Evolutionary conservation across 1,140 invertebrate species (phyloP).

Genomic region (Drosophila tani): DNA sequence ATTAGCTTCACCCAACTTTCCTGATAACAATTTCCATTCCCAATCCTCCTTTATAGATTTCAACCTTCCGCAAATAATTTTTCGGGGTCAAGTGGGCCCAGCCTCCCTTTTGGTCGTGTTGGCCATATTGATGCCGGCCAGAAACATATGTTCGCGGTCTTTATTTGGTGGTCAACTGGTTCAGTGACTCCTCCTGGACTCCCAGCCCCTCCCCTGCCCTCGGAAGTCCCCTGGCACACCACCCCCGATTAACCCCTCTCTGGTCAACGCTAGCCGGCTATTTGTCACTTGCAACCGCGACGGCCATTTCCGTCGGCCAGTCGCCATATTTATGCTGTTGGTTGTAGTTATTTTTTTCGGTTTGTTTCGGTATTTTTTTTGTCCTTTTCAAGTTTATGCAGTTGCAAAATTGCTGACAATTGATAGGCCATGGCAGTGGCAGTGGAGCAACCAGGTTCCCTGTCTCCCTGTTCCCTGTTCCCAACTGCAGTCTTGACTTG

Average conservation of each 20-base stretch:
- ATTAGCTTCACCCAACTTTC: no score
- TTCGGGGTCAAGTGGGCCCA: conserved; percentile 15
- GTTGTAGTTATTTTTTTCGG: conserved; percentile 33
- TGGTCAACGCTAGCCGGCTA: conserved; percentile 57
- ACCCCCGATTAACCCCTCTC: conserved; percentile 6
- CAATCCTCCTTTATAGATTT: background rate
- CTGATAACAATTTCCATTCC: background rate
- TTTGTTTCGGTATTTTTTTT: conserved; percentile 6
- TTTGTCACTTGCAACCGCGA: conserved; percentile 81
- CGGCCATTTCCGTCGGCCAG: conserved; percentile 63
- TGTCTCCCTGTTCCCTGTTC: background rate
- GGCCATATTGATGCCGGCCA: conserved; percentile 48
- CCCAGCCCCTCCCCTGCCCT: background rate
- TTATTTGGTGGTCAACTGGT: conserved; percentile 74
- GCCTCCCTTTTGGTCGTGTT: conserved; percentile 11
- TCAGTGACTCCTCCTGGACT: conserved; percentile 19
- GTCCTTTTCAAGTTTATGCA: conserved; percentile 49
- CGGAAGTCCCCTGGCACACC: no score
- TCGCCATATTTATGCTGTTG: conserved; percentile 44
- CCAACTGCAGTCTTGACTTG: conserved; percentile 22
- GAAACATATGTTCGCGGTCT: conserved; percentile 83
- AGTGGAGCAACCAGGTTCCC: conserved; percentile 4
- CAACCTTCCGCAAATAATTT: background rate
- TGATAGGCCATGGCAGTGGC: conserved; percentile 62
- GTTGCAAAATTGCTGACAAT: conserved; percentile 71